phyloP scores from a whole-genome alignment of 1,140 invertebrate species.

The Penaeus chinensis region DNA sequence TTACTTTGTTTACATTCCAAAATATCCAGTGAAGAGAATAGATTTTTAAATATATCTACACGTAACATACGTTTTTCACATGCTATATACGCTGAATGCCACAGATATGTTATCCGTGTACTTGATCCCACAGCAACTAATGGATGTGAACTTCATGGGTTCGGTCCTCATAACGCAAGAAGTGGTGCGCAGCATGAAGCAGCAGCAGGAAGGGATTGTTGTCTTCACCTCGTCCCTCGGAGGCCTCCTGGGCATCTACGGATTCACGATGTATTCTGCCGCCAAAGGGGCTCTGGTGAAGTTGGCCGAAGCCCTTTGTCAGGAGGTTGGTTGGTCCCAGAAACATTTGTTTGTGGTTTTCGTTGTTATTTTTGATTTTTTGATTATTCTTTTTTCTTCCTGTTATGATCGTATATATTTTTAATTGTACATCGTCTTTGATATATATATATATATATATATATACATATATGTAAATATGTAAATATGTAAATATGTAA shows the following conservation, averaged over 20 bases:
- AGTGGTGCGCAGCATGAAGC: conserved; percentile 72
- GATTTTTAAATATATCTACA: not conserved
- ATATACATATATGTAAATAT: no score
- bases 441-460: no score
- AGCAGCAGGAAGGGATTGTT: conserved; percentile 76
- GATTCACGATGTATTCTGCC: conserved; percentile 89
- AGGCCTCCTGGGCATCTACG: conserved; percentile 90
- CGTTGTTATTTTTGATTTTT: not conserved
- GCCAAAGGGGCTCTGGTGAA: conserved; percentile 96
- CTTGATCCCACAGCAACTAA: conserved; percentile 69
- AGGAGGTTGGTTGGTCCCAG: conserved; percentile 78
- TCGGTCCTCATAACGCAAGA: conserved; percentile 72
- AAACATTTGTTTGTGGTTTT: conserved; percentile 11
- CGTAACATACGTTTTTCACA: not conserved
- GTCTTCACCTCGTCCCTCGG: conserved; percentile 91
- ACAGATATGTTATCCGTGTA: conserved; percentile 32
- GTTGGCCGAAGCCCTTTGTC: conserved; percentile 90
- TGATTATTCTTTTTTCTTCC: not conserved
- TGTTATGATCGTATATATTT: no score
- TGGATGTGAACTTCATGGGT: conserved; percentile 74
- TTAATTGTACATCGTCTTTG: no score
- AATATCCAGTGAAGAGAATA: not conserved
- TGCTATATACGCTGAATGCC: not conserved
- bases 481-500: no score
- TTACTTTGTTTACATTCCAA: not conserved